A percentile compares a stretch with the other conserved stretches of the same genome.
Evolutionary conservation across 2,113 vertebrate genomes (phyloP).

Genomic region (Deroptyus accipitrinus): DNA sequence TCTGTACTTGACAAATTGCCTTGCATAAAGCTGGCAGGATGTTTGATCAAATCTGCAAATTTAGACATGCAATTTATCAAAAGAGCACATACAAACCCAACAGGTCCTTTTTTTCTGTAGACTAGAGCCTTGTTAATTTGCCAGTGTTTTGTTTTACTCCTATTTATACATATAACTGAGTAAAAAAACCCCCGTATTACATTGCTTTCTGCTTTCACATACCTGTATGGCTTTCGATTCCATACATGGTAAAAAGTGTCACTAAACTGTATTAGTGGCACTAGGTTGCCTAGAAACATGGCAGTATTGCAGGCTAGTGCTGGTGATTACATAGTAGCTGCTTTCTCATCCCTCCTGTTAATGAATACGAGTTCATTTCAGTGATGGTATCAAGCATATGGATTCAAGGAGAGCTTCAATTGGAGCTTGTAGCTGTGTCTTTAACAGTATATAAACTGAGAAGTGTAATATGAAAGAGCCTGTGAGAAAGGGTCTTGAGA

Average conservation of each 20-base stretch:
- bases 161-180: not conserved
- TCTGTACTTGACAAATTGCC: not conserved
- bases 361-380: not conserved
- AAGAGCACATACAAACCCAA: not conserved
- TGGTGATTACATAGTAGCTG: not conserved
- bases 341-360: not conserved
- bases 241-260: not conserved
- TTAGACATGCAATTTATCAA: not conserved
- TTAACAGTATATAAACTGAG: not conserved
- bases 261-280: not conserved
- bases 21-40: not conserved
- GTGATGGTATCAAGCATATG: not conserved
- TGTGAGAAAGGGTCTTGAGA: not conserved
- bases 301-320: not conserved
- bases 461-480: not conserved
- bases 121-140: not conserved
- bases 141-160: not conserved
- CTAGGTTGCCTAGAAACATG: not conserved
- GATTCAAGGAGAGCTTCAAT: not conserved
- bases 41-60: not conserved
- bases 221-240: not conserved
- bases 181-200: accelerated
- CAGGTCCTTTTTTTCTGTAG: not conserved
- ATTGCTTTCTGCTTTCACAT: not conserved
- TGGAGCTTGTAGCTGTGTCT: not conserved